Conservation (phyloP, 2,888 invertebrate species). For the Kryphioiulus occultus region DNA sequence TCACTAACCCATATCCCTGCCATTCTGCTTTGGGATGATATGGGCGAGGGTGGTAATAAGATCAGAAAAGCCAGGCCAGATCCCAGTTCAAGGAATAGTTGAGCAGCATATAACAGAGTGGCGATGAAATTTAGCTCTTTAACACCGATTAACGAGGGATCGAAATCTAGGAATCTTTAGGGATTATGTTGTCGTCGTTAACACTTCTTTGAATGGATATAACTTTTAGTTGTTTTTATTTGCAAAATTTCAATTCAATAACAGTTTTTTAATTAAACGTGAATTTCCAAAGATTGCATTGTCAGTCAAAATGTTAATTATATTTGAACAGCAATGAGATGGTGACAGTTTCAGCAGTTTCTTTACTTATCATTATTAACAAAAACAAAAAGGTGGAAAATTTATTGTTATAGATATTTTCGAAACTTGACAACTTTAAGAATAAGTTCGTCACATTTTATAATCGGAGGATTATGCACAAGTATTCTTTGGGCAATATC, state of each 20-base stretch:
- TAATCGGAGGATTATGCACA: no score
- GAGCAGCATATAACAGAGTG: neutral
- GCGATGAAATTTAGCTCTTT: neutral
- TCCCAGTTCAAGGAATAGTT: constrained; percentile 4
- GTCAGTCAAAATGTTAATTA: neutral
- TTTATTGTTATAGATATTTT: neutral
- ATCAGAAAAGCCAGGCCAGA: constrained; percentile 36
- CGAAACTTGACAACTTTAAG: neutral
- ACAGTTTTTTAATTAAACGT: neutral
- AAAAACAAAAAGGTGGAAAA: neutral
- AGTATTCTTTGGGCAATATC: neutral
- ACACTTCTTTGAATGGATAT: neutral
- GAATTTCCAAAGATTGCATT: neutral
- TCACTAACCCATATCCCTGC: constrained; percentile 40
- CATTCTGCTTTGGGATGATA: constrained; percentile 39
- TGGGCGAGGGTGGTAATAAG: constrained; percentile 40
- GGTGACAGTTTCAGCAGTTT: neutral
- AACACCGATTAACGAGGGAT: neutral
- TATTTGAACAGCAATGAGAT: neutral
- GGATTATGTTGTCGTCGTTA: neutral
- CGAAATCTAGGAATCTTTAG: neutral
- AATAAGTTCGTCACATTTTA: neutral
- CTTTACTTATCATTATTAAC: no score
- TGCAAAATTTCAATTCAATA: neutral
- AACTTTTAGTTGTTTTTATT: neutral